phyloP scores from a whole-genome alignment of 2,888 invertebrate species.

The Plebejus anna region DNA sequence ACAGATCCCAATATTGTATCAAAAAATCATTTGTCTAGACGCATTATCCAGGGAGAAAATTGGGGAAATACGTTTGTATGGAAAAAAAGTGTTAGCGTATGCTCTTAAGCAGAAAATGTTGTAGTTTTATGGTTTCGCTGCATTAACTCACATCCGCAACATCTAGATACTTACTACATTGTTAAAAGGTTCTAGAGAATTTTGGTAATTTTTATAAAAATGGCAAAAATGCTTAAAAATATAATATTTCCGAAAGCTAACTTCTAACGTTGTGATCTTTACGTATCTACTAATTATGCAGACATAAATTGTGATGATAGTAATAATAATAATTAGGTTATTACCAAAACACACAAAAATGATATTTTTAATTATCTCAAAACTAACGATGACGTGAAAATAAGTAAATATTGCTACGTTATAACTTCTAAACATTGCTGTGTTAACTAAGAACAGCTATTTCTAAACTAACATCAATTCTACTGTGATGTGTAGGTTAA shows the following conservation, averaged over 20 bases:
- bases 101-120: background rate
- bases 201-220: background rate
- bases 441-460: background rate
- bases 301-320: background rate
- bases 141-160: background rate
- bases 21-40: too few relatives aligned
- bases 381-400: background rate
- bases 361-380: background rate
- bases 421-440: background rate
- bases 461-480: constrained; percentile 15
- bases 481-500: constrained; percentile 6
- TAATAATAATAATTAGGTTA: background rate
- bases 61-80: too few relatives aligned
- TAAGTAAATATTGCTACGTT: background rate
- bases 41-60: too few relatives aligned
- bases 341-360: background rate
- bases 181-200: background rate
- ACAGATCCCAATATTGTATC: too few relatives aligned
- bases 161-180: background rate
- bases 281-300: background rate
- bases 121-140: background rate
- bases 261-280: too few relatives aligned
- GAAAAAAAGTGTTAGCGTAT: too few relatives aligned
- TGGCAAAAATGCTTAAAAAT: background rate
- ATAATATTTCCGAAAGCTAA: too few relatives aligned